Conservation (phyloP, 1,140 invertebrate species). For the Teleogryllus occipitalis region DNA sequence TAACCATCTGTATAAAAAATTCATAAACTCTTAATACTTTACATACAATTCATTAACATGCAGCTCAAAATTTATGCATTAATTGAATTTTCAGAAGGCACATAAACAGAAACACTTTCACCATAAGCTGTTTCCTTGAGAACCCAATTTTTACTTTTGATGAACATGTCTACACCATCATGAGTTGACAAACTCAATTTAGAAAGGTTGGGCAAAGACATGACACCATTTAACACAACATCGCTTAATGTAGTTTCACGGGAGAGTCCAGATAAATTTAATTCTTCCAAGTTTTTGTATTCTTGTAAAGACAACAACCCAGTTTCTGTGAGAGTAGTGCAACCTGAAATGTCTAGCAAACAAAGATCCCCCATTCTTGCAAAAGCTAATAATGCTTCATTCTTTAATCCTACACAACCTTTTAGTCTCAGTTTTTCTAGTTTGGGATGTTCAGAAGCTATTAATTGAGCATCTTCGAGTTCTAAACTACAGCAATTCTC, state of each 20-base stretch:
- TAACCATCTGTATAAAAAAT: too few species aligned
- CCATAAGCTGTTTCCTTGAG: too few species aligned
- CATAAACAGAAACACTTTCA: too few species aligned
- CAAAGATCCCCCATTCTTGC: neutral
- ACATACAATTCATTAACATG: too few species aligned
- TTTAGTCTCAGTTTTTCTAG: neutral
- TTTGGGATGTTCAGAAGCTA: neutral
- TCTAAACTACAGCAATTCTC: neutral
- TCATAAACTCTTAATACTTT: too few species aligned
- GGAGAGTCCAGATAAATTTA: neutral
- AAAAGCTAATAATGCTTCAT: neutral
- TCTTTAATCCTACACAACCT: neutral
- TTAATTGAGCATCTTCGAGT: neutral
- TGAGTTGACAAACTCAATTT: too few species aligned
- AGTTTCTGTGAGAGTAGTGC: neutral
- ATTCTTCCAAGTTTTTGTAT: neutral
- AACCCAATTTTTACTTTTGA: too few species aligned
- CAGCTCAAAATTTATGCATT: too few species aligned
- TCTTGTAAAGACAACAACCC: neutral
- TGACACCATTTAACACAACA: neutral
- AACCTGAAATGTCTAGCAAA: neutral
- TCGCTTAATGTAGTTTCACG: neutral
- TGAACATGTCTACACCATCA: too few species aligned
- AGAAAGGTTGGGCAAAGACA: neutral
- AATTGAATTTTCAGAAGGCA: too few species aligned